Base-by-base conservation (phyloP, 2,113 vertebrate genomes). In the Pteruthius melanotis region DNA sequence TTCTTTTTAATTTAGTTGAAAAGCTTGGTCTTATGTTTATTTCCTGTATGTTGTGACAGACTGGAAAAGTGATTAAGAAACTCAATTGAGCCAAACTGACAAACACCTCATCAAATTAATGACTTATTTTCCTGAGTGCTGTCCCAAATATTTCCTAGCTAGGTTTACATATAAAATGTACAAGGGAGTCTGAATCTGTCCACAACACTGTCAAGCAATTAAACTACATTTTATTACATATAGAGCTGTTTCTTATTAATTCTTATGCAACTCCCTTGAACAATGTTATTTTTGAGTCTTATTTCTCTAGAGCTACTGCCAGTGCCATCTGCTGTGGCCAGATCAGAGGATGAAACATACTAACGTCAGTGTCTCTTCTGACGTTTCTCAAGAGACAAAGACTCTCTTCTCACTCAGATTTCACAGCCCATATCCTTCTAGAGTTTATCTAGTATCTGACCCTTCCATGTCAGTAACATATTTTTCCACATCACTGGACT, bases 401-500 rank as follows among this genome's bases (percentile, higher is more conserved):
- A 88, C 56, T 95, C 15, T 88, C 22, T 89, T 87, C 65, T 93
- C 47, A 80, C 70, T 89, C 47, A 90, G 52, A 90, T 42, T 87
- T 89, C 60, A 94, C 52, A 95, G 52, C 22, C 19, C 42, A 50
- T 24, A 84, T 80, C 10, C 45, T 30, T 87, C 24, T 50, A 40
- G 23, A 66, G 72, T 86, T 88, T 88, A 30, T 64, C 11, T 72
- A 66, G 21, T 69, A 70, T 77, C 57, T 84, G 75, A 79, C 52
- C 50, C 81, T 94, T 97, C 77, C 42, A 68, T 44, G 52, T 91
- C 40, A 5, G 69, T 85, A 92, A 42, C 26, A 28, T 9, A 63
- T 22, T 35, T 94, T 97, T 95, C 81, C 39, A 84, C 89, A 74
- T 56, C 76, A 77, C 27, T 94, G 81, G 52, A 50, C 59, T 97